Percentiles rank a stretch among this genome's conserved stretches.
Conservation (phyloP, 64 coral and sea anemone genomes). For the Acropora yongei region DNA sequence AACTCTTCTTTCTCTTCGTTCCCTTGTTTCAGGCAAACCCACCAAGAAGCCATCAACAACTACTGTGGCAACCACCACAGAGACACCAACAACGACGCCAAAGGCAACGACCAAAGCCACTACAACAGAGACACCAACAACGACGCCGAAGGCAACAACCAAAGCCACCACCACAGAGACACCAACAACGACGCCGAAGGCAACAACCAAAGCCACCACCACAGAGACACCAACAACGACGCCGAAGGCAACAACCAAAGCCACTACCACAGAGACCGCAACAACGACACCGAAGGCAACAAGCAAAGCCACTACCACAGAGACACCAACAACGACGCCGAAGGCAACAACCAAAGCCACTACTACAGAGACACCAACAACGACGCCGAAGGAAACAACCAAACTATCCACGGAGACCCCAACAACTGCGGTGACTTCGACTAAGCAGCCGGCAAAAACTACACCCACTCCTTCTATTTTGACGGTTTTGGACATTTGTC, state of each 20-base stretch:
- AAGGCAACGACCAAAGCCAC: too few relatives aligned
- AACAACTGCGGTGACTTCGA: background rate
- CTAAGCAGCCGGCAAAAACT: background rate
- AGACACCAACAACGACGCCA: too few relatives aligned
- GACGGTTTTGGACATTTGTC: background rate
- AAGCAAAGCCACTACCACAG: background rate
- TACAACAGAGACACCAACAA: background rate
- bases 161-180: background rate
- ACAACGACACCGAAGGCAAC: background rate
- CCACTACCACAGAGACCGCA: background rate
- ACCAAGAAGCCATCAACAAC: too few relatives aligned
- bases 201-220: background rate
- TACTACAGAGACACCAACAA: background rate
- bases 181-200: background rate
- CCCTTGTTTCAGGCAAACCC: too few relatives aligned
- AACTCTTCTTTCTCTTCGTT: too few relatives aligned
- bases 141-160: background rate
- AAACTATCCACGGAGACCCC: background rate
- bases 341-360: background rate
- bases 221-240: background rate
- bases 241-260: background rate
- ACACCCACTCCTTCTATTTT: background rate
- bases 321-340: background rate
- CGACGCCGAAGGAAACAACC: background rate
- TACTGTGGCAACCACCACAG: too few relatives aligned